Evolutionary conservation across 1,140 invertebrate species (phyloP).

Genomic region (Conus betulinus): DNA sequence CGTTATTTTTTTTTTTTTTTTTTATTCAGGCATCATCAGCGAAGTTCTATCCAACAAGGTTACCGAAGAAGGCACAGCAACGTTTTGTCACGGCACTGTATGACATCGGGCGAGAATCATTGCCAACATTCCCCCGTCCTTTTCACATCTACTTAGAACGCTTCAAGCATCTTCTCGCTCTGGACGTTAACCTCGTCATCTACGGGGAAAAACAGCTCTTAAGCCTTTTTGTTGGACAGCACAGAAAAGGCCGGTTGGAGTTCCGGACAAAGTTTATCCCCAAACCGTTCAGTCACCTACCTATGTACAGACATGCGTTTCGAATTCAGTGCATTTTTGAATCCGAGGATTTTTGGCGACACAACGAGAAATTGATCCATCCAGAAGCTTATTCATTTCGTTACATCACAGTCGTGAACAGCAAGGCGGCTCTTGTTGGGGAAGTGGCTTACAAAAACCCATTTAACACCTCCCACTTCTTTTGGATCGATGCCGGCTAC

Average conservation of each 20-base stretch:
- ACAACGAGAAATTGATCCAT: constrained; percentile 43
- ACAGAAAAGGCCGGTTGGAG: neutral
- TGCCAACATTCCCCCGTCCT: constrained; percentile 31
- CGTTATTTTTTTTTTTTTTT: neutral
- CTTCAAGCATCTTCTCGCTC: constrained; percentile 24
- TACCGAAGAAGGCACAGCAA: constrained; percentile 19
- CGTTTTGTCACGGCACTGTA: constrained; percentile 48
- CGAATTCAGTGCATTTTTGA: constrained; percentile 39
- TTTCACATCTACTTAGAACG: constrained; percentile 35
- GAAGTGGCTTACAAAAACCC: constrained; percentile 33
- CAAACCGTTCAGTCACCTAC: neutral
- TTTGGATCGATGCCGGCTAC: constrained; percentile 60
- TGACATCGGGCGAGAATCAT: constrained; percentile 38
- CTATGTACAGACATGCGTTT: constrained; percentile 27
- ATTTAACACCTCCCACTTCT: constrained; percentile 51
- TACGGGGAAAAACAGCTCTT: constrained; percentile 28
- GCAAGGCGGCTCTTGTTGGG: constrained; percentile 49
- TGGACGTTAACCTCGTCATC: constrained; percentile 36
- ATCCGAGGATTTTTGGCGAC: constrained; percentile 38
- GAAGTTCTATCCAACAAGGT: no score
- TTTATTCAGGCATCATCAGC: neutral
- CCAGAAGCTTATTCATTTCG: constrained; percentile 52
- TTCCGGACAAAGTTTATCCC: neutral
- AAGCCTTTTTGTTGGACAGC: neutral
- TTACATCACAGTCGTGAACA: constrained; percentile 55